Percentiles rank a stretch among this genome's conserved stretches.
These are phyloP conservation scores for Auanema freiburgensis DNA, from an alignment of 2,888 invertebrate genomes.

Conservation along the genomic window DNA sequence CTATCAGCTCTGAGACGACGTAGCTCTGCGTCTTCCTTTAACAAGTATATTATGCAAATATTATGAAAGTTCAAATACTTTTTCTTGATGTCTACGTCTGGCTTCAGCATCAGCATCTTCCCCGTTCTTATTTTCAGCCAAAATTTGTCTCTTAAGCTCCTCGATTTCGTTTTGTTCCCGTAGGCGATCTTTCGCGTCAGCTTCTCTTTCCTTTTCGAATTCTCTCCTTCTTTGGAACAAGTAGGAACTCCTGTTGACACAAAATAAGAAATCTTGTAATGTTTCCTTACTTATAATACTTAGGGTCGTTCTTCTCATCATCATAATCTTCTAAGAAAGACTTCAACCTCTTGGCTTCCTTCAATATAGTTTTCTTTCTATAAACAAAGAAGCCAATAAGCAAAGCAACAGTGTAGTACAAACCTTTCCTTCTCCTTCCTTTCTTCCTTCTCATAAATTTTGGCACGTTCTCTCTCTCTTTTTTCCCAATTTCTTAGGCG, in stretches of 20 bases:
- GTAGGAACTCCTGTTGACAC: slow-evolving; percentile 75
- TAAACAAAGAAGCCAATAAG: slow-evolving; percentile 1
- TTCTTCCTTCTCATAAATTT: slow-evolving; percentile 77
- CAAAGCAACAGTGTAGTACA: slow-evolving; percentile 66
- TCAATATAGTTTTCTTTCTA: slow-evolving; percentile 58
- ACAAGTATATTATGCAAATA: slow-evolving; percentile 10
- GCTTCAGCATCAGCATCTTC: slow-evolving; percentile 56
- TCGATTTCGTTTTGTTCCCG: slow-evolving; percentile 72
- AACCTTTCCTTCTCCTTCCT: slow-evolving; percentile 70
- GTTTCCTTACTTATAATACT: slow-evolving; percentile 82
- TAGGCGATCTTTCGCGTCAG: slow-evolving; percentile 73
- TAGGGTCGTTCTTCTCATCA: slow-evolving; percentile 93
- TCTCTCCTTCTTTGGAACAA: slow-evolving; percentile 86
- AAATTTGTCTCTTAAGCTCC: slow-evolving; percentile 72
- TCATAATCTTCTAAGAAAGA: slow-evolving; percentile 99
- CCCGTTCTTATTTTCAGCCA: slow-evolving; percentile 34
- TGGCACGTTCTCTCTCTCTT: slow-evolving; percentile 81
- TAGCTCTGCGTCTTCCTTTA: slow-evolving; percentile 52
- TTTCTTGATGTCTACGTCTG: slow-evolving; percentile 33
- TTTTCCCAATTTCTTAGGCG: slow-evolving; percentile 77
- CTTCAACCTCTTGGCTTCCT: slow-evolving; percentile 88
- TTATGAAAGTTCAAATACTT: slow-evolving; percentile 16
- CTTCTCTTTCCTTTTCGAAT: slow-evolving; percentile 88
- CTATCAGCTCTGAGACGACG: slow-evolving; percentile 44
- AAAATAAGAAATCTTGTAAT: slow-evolving; percentile 13